Evolutionary conservation across 2,888 invertebrate genomes (phyloP).

Genomic region (Apotomis capreana): DNA sequence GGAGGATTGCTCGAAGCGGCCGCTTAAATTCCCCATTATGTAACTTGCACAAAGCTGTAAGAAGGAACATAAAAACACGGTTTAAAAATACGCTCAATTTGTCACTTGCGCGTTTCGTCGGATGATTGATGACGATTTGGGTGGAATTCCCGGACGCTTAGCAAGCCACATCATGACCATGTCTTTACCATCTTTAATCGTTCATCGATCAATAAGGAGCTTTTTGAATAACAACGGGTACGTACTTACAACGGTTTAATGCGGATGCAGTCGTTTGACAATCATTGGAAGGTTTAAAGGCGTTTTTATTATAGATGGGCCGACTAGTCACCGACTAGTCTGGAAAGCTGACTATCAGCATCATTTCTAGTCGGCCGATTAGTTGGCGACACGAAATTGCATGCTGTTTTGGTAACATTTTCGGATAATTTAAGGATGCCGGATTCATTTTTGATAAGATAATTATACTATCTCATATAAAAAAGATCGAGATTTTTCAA

Average conservation of each 20-base stretch:
- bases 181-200: conserved; percentile 44
- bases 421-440: too few species aligned
- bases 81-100: conserved; percentile 52
- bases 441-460: too few species aligned
- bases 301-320: too few species aligned
- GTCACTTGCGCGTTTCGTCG: conserved; percentile 47
- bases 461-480: too few species aligned
- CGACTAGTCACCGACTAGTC: too few species aligned
- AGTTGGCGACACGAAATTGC: too few species aligned
- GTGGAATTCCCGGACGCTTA: conserved; percentile 29
- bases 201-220: conserved; percentile 57
- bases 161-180: conserved; percentile 25
- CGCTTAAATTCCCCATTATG: neutral
- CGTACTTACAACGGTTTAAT: neutral
- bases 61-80: conserved; percentile 26
- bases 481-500: too few species aligned
- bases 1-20: neutral
- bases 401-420: too few species aligned
- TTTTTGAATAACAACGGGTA: conserved; percentile 50
- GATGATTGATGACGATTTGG: conserved; percentile 57
- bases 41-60: neutral
- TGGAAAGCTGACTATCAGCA: too few species aligned
- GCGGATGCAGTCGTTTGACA: neutral
- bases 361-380: too few species aligned
- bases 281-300: neutral